A percentile compares a stretch with the other conserved stretches of the same genome.
Conservation (phyloP, 2,113 vertebrate species). For the Cyphomyrus discorhynchus region DNA sequence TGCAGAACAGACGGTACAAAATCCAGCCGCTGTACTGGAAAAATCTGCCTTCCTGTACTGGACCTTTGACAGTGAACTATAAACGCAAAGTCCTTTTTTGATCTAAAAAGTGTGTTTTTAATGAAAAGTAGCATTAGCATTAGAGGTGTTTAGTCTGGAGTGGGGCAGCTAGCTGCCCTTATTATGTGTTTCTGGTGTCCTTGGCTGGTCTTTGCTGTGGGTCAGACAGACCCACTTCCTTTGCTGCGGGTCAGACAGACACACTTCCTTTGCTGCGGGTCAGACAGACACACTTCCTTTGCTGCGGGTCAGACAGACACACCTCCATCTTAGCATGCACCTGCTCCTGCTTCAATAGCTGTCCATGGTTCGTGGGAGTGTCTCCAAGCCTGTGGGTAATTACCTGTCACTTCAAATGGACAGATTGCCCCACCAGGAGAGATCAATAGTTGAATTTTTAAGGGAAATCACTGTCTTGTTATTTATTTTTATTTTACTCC, state of each 20-base stretch:
- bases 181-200: not conserved
- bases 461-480: not conserved
- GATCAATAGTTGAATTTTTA: not conserved
- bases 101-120: not conserved
- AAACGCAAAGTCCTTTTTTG: not conserved
- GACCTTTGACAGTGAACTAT: not conserved
- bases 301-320: not conserved
- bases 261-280: too few species aligned
- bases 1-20: not conserved
- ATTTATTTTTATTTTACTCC: not conserved
- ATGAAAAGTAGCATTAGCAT: not conserved
- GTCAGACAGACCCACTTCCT: not conserved
- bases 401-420: not conserved
- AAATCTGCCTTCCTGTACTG: not conserved
- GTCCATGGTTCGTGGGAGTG: not conserved
- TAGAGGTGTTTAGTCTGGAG: not conserved
- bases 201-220: not conserved
- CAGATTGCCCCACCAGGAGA: not conserved
- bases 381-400: not conserved
- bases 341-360: not conserved
- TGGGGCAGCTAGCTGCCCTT: not conserved
- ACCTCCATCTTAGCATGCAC: not conserved
- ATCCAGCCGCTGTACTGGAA: not conserved
- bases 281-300: too few species aligned
- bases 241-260: not conserved